Percentiles rank a stretch among this genome's conserved stretches.
Evolutionary conservation across 2,113 vertebrate species (phyloP).

Genomic region (Hydrochoerus hydrochaeris): DNA sequence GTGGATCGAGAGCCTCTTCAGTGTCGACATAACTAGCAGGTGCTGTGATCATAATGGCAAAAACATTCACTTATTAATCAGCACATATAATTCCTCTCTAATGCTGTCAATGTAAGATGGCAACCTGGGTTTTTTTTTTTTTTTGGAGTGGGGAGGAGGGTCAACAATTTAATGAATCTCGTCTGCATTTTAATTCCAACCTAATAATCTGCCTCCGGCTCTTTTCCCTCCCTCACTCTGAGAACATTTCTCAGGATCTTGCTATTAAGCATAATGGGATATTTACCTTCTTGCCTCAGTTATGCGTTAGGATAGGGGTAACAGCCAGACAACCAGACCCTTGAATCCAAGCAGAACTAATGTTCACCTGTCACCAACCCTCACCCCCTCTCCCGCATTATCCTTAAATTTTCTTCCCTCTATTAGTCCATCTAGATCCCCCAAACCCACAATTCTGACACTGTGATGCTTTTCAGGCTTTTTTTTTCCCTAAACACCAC

Average conservation of each 20-base stretch:
- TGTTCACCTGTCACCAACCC: constrained; percentile 58
- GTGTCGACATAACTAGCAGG: constrained; percentile 77
- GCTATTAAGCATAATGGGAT: constrained; percentile 80
- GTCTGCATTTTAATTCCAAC: constrained; percentile 89
- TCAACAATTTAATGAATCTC: constrained; percentile 90
- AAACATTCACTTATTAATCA: constrained; percentile 87
- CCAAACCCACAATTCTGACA: constrained; percentile 53
- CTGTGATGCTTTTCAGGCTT: constrained; percentile 63
- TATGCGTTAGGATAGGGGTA: constrained; percentile 52
- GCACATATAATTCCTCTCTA: constrained; percentile 87
- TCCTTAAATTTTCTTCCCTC: constrained; percentile 29
- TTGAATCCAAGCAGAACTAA: constrained; percentile 3
- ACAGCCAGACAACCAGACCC: constrained; percentile 55
- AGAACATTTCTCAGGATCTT: constrained; percentile 80
- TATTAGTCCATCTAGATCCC: background rate
- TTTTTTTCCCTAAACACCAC: constrained; percentile 73
- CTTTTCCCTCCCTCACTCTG: constrained; percentile 82
- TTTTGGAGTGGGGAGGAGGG: constrained; percentile 87
- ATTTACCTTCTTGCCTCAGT: constrained; percentile 78
- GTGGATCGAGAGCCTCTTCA: constrained; percentile 79
- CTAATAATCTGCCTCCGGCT: constrained; percentile 88
- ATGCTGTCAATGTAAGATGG: constrained; percentile 88
- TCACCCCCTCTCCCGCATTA: background rate
- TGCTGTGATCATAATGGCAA: constrained; percentile 71
- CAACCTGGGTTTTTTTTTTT: constrained; percentile 84